A percentile compares a stretch with the other conserved stretches of the same genome.
Evolutionary conservation across 2,797 vertebrate species (phyloP).

Genomic region (Enteromius trimaculatus): DNA sequence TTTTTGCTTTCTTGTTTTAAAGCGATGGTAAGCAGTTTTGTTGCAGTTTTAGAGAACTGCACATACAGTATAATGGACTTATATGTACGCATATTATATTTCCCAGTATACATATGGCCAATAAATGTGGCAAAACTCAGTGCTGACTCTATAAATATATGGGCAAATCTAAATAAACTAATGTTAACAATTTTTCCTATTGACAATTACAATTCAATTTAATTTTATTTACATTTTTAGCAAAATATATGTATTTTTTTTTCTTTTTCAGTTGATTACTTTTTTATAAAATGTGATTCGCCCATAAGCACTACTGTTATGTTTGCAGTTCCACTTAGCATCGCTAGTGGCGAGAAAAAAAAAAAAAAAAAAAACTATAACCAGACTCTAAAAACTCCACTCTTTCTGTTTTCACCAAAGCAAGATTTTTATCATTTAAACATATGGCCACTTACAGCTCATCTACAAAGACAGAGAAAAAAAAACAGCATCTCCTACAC

Average conservation of each 20-base stretch:
- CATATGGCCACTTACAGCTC: constrained; percentile 16
- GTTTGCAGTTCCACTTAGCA: neutral
- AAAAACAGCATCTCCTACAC: neutral
- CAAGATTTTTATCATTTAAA: neutral
- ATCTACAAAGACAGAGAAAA: neutral
- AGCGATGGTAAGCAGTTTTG: neutral
- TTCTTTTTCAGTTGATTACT: no score
- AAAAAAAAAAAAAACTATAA: constrained; percentile 1
- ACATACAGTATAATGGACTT: no score
- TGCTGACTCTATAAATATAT: no score
- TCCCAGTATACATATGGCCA: neutral
- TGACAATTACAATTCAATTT: no score
- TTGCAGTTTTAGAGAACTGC: neutral
- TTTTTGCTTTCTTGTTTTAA: neutral
- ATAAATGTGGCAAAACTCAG: neutral
- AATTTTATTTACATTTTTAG: no score
- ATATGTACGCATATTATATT: no score
- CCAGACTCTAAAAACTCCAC: neutral
- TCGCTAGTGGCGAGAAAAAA: neutral
- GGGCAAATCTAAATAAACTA: no score
- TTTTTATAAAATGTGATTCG: no score
- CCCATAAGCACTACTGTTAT: neutral
- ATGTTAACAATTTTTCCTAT: no score
- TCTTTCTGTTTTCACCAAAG: neutral
- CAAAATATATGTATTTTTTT: no score